A percentile compares a stretch with the other conserved stretches of the same genome.
Evolutionary conservation across 2,113 vertebrate genomes (phyloP).

Genomic region (Eublepharis macularius): DNA sequence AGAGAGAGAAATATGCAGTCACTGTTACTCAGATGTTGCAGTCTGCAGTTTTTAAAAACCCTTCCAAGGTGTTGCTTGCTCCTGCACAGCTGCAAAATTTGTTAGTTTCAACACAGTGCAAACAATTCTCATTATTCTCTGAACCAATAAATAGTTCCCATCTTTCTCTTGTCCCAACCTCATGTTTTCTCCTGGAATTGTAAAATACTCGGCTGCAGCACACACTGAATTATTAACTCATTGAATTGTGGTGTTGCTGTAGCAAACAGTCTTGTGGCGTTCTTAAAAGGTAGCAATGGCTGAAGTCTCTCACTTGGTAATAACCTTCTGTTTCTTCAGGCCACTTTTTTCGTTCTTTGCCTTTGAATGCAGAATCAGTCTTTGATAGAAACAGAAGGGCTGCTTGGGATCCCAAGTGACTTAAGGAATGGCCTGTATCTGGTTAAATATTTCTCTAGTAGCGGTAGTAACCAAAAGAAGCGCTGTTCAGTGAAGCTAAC

Average conservation of each 20-base stretch:
- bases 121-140: not conserved
- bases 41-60: not conserved
- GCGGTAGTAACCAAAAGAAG: not conserved
- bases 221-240: not conserved
- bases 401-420: not conserved
- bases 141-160: not conserved
- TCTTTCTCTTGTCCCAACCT: not conserved
- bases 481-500: not conserved
- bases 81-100: not conserved
- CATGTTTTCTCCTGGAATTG: not conserved
- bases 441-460: not conserved
- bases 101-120: not conserved
- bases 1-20: not conserved
- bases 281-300: not conserved
- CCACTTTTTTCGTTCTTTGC: not conserved
- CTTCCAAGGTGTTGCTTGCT: not conserved
- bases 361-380: not conserved
- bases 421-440: too few species aligned
- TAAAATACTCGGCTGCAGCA: not conserved
- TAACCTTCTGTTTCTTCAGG: not conserved
- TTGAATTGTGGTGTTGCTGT: not conserved
- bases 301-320: not conserved
- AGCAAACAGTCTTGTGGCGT: not conserved
- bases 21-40: not conserved
- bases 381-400: not conserved